A percentile compares a stretch with the other conserved stretches of the same genome.
Conservation (phyloP, 1,140 invertebrate species). For the Tyrophagus putrescentiae region DNA sequence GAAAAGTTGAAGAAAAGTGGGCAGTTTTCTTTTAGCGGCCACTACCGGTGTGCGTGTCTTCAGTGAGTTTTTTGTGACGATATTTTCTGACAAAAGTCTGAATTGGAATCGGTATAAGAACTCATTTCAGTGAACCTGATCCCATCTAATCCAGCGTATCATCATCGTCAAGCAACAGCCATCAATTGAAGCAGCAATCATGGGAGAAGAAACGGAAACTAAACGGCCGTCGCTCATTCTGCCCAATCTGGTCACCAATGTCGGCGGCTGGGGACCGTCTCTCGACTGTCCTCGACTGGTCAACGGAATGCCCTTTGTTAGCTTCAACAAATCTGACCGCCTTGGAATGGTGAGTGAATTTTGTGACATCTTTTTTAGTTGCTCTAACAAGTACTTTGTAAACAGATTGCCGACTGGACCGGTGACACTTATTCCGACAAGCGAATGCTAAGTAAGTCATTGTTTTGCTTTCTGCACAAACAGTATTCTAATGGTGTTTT, state of each 20-base stretch:
- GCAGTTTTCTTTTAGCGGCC: too few species aligned
- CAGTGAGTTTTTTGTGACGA: too few species aligned
- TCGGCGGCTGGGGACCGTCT: conserved; percentile 85
- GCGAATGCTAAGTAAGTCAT: conserved; percentile 71
- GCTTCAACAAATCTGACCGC: conserved; percentile 90
- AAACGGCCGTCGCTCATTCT: too few species aligned
- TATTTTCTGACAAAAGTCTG: too few species aligned
- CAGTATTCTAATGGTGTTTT: conserved; percentile 18
- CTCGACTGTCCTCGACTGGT: conserved; percentile 75
- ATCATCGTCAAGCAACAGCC: too few species aligned
- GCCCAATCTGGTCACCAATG: conserved; percentile 70
- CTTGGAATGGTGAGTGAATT: conserved; percentile 59
- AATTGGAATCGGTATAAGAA: too few species aligned
- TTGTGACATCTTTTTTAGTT: background rate
- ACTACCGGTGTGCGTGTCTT: too few species aligned
- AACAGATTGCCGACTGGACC: conserved; percentile 88
- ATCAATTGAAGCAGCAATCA: too few species aligned
- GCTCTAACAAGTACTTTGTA: conserved; percentile 12
- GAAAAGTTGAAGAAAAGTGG: too few species aligned
- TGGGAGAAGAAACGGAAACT: background rate
- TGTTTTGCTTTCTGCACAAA: conserved; percentile 8
- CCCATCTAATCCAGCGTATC: too few species aligned
- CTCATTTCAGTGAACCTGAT: too few species aligned
- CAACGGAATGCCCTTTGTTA: conserved; percentile 95
- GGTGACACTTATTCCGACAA: conserved; percentile 85